A percentile compares a stretch with the other conserved stretches of the same genome.
Evolutionary conservation across 2,113 vertebrate species (phyloP).

Genomic region (Lasiurus cinereus): DNA sequence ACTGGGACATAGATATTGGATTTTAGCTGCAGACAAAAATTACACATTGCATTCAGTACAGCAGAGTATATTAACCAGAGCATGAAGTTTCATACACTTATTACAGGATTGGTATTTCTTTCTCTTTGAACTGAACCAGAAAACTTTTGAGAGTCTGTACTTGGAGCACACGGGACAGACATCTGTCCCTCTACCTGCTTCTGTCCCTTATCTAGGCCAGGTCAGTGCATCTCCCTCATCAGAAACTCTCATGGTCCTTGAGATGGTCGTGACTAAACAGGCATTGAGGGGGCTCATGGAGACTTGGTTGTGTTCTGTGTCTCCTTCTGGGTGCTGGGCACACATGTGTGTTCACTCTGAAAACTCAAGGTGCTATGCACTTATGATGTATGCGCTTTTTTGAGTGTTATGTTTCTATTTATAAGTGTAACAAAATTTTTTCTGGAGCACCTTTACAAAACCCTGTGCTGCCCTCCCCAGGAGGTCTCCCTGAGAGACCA

Average conservation of each 20-base stretch:
- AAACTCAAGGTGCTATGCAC: background rate
- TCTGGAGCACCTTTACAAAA: background rate
- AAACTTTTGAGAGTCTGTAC: background rate
- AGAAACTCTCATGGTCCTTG: background rate
- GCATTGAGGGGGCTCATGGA: too few species aligned
- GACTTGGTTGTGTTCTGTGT: background rate
- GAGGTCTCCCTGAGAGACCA: background rate
- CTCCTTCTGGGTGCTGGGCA: background rate
- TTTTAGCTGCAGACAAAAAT: conserved; percentile 79
- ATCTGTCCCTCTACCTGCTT: background rate
- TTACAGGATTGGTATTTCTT: conserved; percentile 81
- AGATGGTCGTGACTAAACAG: background rate
- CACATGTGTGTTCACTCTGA: background rate
- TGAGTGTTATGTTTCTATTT: background rate
- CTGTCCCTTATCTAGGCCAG: background rate
- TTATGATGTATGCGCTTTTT: background rate
- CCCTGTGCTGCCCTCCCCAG: background rate
- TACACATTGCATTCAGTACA: conserved; percentile 77
- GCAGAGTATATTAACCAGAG: conserved; percentile 80
- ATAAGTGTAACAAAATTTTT: background rate
- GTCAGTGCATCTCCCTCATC: background rate
- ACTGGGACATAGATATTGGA: conserved; percentile 75
- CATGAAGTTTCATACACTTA: conserved; percentile 85
- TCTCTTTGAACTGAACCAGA: conserved; percentile 80
- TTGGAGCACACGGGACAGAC: background rate